Base-by-base conservation (phyloP, 2,797 vertebrate species). In the Sebastes trivittatus region DNA sequence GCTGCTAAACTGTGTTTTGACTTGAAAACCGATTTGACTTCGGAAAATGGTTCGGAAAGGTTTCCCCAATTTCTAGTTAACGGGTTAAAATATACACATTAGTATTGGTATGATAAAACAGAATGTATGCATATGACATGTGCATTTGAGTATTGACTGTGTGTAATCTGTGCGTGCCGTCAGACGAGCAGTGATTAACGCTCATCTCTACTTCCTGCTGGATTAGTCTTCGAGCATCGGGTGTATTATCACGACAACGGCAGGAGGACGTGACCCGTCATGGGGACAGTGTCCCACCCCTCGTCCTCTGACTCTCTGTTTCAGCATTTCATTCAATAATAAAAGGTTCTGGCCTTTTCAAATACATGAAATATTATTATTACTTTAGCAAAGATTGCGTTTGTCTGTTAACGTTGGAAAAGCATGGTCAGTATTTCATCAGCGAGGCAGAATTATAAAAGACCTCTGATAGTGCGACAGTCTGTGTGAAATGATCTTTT, bases 121-220 rank as follows among this genome's bases (percentile, higher is more conserved):
- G 6, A 70, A 27, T 65, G 22, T 63, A 61, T 23, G 14, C 32
- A 20, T 66, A 52, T 65, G 16, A 30, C 60, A 62, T 55, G n/a
- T 77, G 27, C 7, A 18, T 84, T 32, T 79, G 66, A 66, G 23
- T 63, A 67, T 32, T 79, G 66, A 64, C n/a, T 60, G 69, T 66
- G 63, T 83, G 61, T 88, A 91, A 92, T 90, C 84, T 81, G 72
- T 91, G 82, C 77, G 80, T 91, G 89, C 77, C 27, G 69, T 16
- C 71, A 88, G 77, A 81, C 20, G 36, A 88, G 73, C 62, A 56
- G 83, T 87, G 90, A 90, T 92, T 88, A 89, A 75, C 29, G 64
- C 67, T 90, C 90, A 91, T 90, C 89, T 90, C 72, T 59, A 63
- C 83, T 90, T 92, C 80, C 87, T 72, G 86, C 5, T 81, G 90